A percentile compares a stretch with the other conserved stretches of the same genome.
phyloP scores from a whole-genome alignment of 1,140 invertebrate genomes.

The Caenorhabditis elegans region WBcel235 BX284604.4:8733001-8733500 shows the following conservation, averaged over 20 bases:
- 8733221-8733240: conserved; percentile 50
- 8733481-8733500: conserved; percentile 52
- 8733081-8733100: conserved; percentile 49
- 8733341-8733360: not conserved
- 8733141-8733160: conserved; percentile 59
- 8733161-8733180: conserved; percentile 64
- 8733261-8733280: not conserved
- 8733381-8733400: conserved; percentile 58
- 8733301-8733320: not conserved
- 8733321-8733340: conserved; percentile 31
- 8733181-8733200: conserved; percentile 53
- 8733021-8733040: conserved; percentile 58
- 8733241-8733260: conserved; percentile 22
- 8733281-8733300: conserved; percentile 7
- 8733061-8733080: conserved; percentile 59
- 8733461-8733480: conserved; percentile 53
- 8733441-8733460: conserved; percentile 53
- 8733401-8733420: conserved; percentile 49
- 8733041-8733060: conserved; percentile 58
- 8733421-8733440: conserved; percentile 60
- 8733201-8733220: conserved; percentile 53
- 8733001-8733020: conserved; percentile 65
- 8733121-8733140: conserved; percentile 34
- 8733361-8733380: conserved; percentile 12
- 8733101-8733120: too few species aligned